Conservation (phyloP, 2,888 invertebrate genomes). For the Acleris sparsana region DNA sequence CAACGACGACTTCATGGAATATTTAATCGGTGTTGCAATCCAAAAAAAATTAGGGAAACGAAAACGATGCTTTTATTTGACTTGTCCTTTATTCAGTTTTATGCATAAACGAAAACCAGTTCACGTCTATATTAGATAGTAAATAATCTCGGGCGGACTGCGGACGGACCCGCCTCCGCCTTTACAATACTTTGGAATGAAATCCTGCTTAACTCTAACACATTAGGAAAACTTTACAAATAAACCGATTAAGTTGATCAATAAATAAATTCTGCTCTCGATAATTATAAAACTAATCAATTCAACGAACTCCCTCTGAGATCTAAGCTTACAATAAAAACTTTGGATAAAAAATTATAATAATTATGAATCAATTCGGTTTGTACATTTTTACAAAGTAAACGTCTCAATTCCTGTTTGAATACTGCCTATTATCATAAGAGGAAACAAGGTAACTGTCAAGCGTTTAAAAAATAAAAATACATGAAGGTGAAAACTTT, state of each 20-base stretch:
- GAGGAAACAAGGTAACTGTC: conserved; percentile 37
- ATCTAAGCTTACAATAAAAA: conserved; percentile 81
- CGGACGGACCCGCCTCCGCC: conserved; percentile 47
- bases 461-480: background rate
- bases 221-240: conserved; percentile 68
- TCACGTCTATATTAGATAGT: conserved; percentile 59
- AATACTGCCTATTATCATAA: conserved; percentile 57
- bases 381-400: conserved; percentile 81
- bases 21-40: background rate
- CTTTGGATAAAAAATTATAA: conserved; percentile 80
- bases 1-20: too few relatives aligned
- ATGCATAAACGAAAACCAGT: conserved; percentile 78
- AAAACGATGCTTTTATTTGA: conserved; percentile 48
- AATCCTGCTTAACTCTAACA: conserved; percentile 67
- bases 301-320: conserved; percentile 59
- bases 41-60: conserved; percentile 36
- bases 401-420: conserved; percentile 56
- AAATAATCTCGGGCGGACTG: conserved; percentile 64
- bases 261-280: conserved; percentile 79
- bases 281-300: conserved; percentile 71
- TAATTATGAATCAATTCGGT: conserved; percentile 67
- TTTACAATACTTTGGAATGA: conserved; percentile 72
- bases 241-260: conserved; percentile 61
- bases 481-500: background rate
- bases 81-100: conserved; percentile 77